phyloP scores from a whole-genome alignment of 2,888 invertebrate species.

The Rapana venosa region DNA sequence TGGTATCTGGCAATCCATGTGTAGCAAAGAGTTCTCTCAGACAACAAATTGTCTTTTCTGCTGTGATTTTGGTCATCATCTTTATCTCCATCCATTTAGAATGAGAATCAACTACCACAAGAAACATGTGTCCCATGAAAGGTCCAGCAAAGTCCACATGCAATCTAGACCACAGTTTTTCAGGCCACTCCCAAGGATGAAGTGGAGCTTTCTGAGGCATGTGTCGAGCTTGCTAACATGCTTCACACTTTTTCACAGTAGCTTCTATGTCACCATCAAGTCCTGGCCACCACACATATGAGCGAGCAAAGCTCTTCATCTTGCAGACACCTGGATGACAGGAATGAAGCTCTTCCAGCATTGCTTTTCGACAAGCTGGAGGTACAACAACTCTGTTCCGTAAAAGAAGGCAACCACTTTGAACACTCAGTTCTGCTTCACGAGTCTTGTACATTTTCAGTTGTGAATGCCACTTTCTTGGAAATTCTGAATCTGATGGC shows the following conservation, averaged over 20 bases:
- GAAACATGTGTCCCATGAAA: slow-evolving; percentile 48
- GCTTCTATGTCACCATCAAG: slow-evolving; percentile 33
- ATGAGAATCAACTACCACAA: slow-evolving; percentile 56
- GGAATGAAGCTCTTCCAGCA: slow-evolving; percentile 41
- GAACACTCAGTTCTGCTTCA: slow-evolving; percentile 44
- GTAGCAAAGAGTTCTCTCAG: not conserved
- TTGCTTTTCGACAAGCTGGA: not conserved
- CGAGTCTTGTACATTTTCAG: slow-evolving; percentile 26
- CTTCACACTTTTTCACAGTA: not conserved
- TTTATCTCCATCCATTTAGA: slow-evolving; percentile 58
- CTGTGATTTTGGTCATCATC: not conserved
- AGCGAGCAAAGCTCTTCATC: slow-evolving; percentile 54
- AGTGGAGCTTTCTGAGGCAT: slow-evolving; percentile 55
- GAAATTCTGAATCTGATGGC: not conserved
- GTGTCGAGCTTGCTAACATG: slow-evolving; percentile 51
- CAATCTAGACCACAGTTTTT: slow-evolving; percentile 60
- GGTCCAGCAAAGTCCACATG: slow-evolving; percentile 63
- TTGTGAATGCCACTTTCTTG: slow-evolving; percentile 12
- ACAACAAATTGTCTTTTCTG: slow-evolving; percentile 7
- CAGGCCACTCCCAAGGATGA: slow-evolving; percentile 63
- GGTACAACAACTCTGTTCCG: not conserved
- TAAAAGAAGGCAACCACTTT: slow-evolving; percentile 44
- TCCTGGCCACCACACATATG: slow-evolving; percentile 46
- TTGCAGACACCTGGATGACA: slow-evolving; percentile 54
- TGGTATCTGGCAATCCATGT: slow-evolving; percentile 19